These are phyloP conservation scores for Ophioninae sp. DNA, from an alignment of 2,888 invertebrate species.

Conservation along the genomic window DNA sequence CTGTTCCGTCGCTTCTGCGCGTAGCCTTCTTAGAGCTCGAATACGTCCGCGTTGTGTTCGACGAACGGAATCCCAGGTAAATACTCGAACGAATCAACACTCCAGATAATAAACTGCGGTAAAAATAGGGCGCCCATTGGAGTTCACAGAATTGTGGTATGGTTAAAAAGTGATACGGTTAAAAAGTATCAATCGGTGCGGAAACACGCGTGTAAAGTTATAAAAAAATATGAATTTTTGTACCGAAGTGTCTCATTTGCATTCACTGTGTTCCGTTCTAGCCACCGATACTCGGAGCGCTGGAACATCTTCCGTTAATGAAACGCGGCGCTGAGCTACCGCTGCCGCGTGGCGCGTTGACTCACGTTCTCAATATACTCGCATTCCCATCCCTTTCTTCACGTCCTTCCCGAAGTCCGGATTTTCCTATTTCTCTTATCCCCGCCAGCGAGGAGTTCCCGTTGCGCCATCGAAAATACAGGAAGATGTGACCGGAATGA, in stretches of 20 bases:
- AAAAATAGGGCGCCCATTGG: no score
- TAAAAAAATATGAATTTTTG: no score
- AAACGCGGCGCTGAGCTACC: slow-evolving; percentile 80
- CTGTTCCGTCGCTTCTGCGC: slow-evolving; percentile 44
- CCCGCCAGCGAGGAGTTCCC: slow-evolving; percentile 21
- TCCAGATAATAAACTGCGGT: no score
- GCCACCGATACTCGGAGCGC: slow-evolving; percentile 69
- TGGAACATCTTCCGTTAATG: slow-evolving; percentile 80
- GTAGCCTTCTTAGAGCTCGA: slow-evolving; percentile 41
- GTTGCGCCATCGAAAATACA: slow-evolving; percentile 40
- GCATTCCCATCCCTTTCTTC: slow-evolving; percentile 23
- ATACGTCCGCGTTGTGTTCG: slow-evolving; percentile 28
- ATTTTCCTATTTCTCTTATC: neutral
- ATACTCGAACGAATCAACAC: neutral
- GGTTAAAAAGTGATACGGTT: no score
- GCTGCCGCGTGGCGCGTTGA: slow-evolving; percentile 77
- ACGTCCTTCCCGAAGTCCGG: slow-evolving; percentile 6
- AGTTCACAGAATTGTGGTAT: no score
- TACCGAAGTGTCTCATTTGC: neutral
- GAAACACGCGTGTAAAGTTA: no score
- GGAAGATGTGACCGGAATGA: slow-evolving; percentile 50
- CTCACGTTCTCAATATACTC: slow-evolving; percentile 71
- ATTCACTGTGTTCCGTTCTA: slow-evolving; percentile 19
- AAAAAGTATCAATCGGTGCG: no score
- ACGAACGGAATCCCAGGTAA: slow-evolving; percentile 19